Conservation (phyloP, 2,888 invertebrate genomes). For the Teleogryllus oceanicus region DNA sequence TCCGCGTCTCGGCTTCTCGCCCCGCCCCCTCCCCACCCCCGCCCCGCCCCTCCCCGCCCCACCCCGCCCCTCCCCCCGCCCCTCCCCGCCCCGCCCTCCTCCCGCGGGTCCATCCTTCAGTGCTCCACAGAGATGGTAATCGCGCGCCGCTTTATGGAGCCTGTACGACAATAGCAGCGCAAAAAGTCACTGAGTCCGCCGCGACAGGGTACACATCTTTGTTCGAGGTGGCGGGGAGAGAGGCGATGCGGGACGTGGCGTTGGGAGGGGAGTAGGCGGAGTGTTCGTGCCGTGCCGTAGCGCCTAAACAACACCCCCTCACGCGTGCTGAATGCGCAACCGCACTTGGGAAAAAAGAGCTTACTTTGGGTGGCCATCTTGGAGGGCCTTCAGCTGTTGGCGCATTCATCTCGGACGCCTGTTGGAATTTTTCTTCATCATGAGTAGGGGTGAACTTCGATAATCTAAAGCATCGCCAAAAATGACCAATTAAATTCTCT, state of each 20-base stretch:
- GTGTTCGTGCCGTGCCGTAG: background rate
- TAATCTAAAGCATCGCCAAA: too few relatives aligned
- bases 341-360: background rate
- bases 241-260: background rate
- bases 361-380: too few relatives aligned
- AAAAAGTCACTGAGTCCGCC: background rate
- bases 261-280: too few relatives aligned
- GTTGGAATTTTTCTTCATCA: too few relatives aligned
- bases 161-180: background rate
- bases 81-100: background rate
- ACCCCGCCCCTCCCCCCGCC: background rate
- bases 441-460: too few relatives aligned
- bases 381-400: too few relatives aligned
- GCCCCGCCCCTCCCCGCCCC: background rate
- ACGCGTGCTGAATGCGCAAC: background rate
- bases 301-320: background rate
- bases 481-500: too few relatives aligned
- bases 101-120: background rate
- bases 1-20: background rate
- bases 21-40: background rate
- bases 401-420: too few relatives aligned
- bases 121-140: constrained; percentile 18
- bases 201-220: background rate
- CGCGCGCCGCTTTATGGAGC: background rate
- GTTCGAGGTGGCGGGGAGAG: background rate